phyloP scores from a whole-genome alignment of 2,113 vertebrate species.

The Mus musculus region GRCm39 chr3:48938001-48938500 shows the following conservation, averaged over 20 bases:
- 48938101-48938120: not conserved
- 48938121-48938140: not conserved
- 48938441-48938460: not conserved
- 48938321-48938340: not conserved
- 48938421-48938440: no score
- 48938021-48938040: not conserved
- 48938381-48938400: not conserved
- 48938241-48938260: no score
- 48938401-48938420: not conserved
- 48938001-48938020: not conserved
- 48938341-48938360: not conserved
- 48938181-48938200: not conserved
- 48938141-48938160: not conserved
- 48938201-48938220: not conserved
- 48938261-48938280: not conserved
- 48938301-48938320: not conserved
- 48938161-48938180: not conserved
- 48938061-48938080: not conserved
- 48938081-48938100: not conserved
- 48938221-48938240: no score
- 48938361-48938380: not conserved
- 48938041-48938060: fast-evolving
- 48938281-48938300: not conserved
- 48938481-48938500: not conserved
- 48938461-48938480: not conserved